Percentiles rank a stretch among this genome's conserved stretches.
Evolutionary conservation across 2,888 invertebrate species (phyloP).

Genomic region (Spisula solida): DNA sequence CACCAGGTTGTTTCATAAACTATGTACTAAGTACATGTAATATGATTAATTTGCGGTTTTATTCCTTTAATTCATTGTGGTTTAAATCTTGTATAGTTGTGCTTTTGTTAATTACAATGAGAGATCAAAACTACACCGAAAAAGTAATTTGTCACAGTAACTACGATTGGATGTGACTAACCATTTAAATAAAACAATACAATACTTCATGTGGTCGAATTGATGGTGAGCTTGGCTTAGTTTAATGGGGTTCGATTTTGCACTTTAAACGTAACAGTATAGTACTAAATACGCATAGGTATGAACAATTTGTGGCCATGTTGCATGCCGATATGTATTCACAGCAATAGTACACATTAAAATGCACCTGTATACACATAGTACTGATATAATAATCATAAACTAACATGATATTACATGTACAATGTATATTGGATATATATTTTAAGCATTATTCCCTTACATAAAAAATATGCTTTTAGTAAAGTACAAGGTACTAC

Average conservation of each 20-base stretch:
- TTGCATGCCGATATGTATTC: no score
- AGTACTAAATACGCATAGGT: no score
- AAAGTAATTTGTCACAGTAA: background rate
- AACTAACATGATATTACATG: no score
- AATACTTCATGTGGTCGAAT: background rate
- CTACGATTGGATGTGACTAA: background rate
- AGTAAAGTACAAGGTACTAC: no score
- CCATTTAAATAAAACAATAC: background rate
- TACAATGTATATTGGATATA: no score
- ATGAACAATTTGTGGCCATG: no score
- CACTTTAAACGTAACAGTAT: no score
- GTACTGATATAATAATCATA: no score
- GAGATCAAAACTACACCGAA: background rate
- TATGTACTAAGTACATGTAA: background rate
- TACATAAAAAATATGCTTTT: no score
- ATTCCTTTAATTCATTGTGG: background rate
- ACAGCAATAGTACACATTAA: no score
- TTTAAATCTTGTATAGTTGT: background rate
- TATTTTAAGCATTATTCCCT: no score
- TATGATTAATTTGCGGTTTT: constrained; percentile 6
- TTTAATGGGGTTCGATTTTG: background rate
- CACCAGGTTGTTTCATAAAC: background rate
- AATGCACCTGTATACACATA: no score
- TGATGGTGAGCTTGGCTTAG: background rate
- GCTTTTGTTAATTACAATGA: background rate